Evolutionary conservation across 2,113 vertebrate species (phyloP).

Genomic region (Phainopepla nitens): DNA sequence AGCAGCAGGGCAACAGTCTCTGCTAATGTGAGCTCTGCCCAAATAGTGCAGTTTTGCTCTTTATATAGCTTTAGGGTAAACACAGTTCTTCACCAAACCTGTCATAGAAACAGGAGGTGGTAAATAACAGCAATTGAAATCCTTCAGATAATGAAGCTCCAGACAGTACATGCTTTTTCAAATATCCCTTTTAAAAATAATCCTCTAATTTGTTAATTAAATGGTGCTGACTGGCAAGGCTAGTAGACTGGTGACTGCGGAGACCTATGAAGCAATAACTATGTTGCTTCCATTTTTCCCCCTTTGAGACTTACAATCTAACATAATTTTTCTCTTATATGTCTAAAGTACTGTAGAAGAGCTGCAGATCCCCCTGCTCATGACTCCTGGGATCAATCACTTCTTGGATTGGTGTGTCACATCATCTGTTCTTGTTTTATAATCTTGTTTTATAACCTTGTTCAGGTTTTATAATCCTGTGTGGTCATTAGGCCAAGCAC

Average conservation of each 20-base stretch:
- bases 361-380: fast-evolving
- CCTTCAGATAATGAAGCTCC: background rate
- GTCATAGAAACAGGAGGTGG: background rate
- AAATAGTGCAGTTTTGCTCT: background rate
- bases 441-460: too few relatives aligned
- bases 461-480: background rate
- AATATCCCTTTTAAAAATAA: background rate
- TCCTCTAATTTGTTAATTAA: background rate
- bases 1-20: background rate
- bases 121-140: background rate
- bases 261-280: background rate
- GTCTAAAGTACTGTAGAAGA: background rate
- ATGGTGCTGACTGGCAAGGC: background rate
- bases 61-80: background rate
- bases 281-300: background rate
- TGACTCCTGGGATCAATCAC: background rate
- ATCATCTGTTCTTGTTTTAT: background rate
- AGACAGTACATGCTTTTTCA: background rate
- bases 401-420: background rate
- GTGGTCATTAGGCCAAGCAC: background rate
- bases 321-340: background rate
- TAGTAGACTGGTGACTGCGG: background rate
- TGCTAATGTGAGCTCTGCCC: background rate
- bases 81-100: background rate
- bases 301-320: background rate